These are phyloP conservation scores for Meandrusa payeni DNA, from an alignment of 2,888 invertebrate species.

Conservation along the genomic window DNA sequence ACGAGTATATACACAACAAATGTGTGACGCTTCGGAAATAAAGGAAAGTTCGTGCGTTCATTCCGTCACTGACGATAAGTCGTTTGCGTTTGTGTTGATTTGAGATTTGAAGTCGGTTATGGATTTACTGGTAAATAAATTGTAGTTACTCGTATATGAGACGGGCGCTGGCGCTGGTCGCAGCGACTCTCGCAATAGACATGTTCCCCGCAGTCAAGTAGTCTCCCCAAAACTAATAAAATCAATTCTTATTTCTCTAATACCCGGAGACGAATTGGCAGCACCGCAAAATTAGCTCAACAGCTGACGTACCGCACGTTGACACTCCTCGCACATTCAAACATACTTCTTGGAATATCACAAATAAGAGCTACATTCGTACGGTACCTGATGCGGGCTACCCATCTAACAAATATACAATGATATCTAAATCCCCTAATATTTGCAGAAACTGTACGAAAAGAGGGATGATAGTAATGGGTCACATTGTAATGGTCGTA, in stretches of 20 bases:
- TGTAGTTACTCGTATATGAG: too few relatives aligned
- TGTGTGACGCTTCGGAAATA: too few relatives aligned
- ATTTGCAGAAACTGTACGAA: neutral
- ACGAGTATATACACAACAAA: too few relatives aligned
- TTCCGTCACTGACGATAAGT: too few relatives aligned
- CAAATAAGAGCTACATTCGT: neutral
- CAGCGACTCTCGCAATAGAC: too few relatives aligned
- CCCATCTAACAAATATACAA: neutral
- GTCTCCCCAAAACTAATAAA: constrained; percentile 42
- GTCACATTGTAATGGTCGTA: constrained; percentile 33
- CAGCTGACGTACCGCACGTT: constrained; percentile 29
- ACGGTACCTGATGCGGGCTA: neutral
- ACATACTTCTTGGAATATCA: neutral
- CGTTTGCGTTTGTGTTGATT: too few relatives aligned
- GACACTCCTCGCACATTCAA: constrained; percentile 2
- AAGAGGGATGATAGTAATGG: constrained; percentile 25
- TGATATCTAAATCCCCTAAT: constrained; percentile 4
- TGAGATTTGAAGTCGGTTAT: too few relatives aligned
- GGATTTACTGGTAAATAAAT: too few relatives aligned
- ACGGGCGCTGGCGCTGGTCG: too few relatives aligned
- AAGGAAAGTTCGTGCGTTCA: too few relatives aligned
- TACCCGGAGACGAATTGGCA: constrained; percentile 63
- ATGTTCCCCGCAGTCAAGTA: constrained; percentile 24
- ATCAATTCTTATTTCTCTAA: constrained; percentile 47
- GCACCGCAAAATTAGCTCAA: constrained; percentile 59